Percentiles rank a stretch among this genome's conserved stretches.
These are phyloP conservation scores for Bolinopsis microptera DNA, from an alignment of 37 sponge, comb jelly and placozoan genomes.

Conservation along the genomic window DNA sequence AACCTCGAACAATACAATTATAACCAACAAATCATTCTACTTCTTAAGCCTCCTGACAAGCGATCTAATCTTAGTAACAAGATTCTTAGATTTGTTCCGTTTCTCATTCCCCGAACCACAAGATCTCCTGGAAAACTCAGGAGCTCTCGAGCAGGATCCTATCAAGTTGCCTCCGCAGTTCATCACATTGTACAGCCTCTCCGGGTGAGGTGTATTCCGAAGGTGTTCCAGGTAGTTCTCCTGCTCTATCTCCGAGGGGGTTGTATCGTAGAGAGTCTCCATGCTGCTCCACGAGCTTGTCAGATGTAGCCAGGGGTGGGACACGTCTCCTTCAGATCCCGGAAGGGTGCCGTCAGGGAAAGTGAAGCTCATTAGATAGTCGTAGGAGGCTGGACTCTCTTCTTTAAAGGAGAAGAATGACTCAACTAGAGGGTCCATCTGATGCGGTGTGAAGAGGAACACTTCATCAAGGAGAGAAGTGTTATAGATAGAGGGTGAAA, in stretches of 20 bases:
- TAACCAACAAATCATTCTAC: background rate
- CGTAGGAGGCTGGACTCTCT: constrained; percentile 25
- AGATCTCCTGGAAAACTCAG: too few relatives aligned
- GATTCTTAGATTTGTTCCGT: background rate
- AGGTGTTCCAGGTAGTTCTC: constrained; percentile 10
- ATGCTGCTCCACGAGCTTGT: background rate
- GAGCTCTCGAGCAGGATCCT: background rate
- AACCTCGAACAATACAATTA: too few relatives aligned
- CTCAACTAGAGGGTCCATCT: background rate
- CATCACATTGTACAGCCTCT: background rate
- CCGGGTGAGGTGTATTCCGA: background rate
- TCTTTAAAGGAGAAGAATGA: background rate
- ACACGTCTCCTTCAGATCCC: background rate
- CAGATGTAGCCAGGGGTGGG: background rate
- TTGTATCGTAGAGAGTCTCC: background rate
- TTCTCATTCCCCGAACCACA: background rate
- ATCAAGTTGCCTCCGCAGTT: background rate
- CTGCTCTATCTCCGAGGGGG: background rate
- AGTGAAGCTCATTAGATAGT: background rate
- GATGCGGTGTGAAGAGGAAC: background rate
- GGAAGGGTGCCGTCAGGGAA: background rate
- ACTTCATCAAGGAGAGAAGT: background rate
- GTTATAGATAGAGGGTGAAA: background rate
- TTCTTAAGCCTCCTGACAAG: background rate
- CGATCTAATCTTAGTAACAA: background rate